Conservation (phyloP, 2,113 vertebrate species). For the Eulemur rufifrons region DNA sequence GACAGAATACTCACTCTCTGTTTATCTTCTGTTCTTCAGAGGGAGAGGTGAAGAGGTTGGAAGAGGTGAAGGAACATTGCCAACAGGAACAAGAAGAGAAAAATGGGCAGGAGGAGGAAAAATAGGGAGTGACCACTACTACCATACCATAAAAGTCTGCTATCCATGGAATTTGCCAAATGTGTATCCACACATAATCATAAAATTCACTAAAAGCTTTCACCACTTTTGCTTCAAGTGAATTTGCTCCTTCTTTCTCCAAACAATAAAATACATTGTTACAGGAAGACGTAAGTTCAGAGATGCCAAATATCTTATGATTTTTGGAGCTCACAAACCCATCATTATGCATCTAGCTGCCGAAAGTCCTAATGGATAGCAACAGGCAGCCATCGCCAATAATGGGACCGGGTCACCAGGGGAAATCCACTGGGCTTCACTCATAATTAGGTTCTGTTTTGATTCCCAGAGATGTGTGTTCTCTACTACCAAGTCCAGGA, state of each 20-base stretch:
- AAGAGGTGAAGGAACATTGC: background rate
- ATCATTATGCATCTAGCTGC: conserved; percentile 6
- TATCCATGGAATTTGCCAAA: conserved; percentile 31
- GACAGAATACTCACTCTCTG: background rate
- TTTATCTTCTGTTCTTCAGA: background rate
- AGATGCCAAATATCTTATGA: conserved; percentile 44
- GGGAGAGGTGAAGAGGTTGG: background rate
- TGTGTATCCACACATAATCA: conserved; percentile 21
- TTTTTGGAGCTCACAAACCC: conserved; percentile 47
- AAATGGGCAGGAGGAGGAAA: background rate
- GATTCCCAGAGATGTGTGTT: conserved; percentile 51
- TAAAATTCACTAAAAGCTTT: conserved; percentile 49
- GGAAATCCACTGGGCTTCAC: background rate
- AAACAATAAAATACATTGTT: conserved; percentile 57
- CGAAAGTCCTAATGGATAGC: conserved; percentile 32
- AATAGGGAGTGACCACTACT: background rate
- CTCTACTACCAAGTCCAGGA: conserved; percentile 36
- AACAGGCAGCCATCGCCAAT: conserved; percentile 29
- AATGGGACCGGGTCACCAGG: conserved; percentile 6
- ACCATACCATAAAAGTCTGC: background rate
- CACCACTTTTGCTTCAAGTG: conserved; percentile 28
- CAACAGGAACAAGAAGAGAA: background rate
- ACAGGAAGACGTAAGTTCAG: conserved; percentile 13
- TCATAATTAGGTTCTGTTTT: conserved; percentile 60
- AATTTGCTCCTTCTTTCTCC: conserved; percentile 26